Conservation (phyloP, 1,140 invertebrate species). For the Brachionus asplanchnoidis region DNA sequence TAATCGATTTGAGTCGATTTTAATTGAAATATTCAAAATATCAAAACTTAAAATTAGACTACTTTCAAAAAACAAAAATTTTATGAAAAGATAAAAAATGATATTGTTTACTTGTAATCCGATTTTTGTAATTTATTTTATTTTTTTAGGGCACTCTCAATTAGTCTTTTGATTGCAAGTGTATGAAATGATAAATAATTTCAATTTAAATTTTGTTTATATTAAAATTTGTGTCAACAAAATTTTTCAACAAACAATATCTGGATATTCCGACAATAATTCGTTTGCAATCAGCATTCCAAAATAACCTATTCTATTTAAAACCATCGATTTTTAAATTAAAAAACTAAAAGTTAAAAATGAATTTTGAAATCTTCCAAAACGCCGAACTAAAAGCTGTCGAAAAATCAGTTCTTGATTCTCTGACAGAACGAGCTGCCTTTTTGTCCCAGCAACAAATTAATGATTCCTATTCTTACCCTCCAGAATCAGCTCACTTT, state of each 20-base stretch:
- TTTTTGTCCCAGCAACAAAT: background rate
- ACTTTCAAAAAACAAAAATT: background rate
- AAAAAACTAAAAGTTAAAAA: background rate
- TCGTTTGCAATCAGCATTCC: background rate
- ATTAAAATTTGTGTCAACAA: background rate
- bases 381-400: background rate
- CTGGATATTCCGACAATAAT: background rate
- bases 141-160: background rate
- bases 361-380: background rate
- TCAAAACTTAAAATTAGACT: background rate
- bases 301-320: background rate
- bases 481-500: background rate
- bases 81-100: background rate
- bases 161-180: background rate
- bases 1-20: background rate
- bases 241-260: background rate
- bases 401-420: background rate
- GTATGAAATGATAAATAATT: background rate
- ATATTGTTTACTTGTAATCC: background rate
- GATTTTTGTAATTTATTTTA: background rate
- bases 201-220: background rate
- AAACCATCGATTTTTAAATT: background rate
- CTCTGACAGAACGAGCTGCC: background rate
- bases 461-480: background rate
- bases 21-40: no score